These are phyloP conservation scores for Oenanthe melanoleuca DNA, from an alignment of 2,113 vertebrate species.

Conservation along the genomic window DNA sequence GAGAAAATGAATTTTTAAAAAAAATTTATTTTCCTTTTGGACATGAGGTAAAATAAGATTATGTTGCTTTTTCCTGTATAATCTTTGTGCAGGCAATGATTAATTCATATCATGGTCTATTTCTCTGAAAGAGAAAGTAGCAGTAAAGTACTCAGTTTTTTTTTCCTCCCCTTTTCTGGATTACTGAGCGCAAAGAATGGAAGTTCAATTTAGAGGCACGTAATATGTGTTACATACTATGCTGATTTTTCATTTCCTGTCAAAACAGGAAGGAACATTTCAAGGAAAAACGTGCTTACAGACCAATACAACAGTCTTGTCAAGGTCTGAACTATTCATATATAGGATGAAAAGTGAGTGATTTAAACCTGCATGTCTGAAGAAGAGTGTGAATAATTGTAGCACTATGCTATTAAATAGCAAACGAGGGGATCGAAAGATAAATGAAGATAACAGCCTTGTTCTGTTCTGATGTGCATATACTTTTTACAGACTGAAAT, in stretches of 20 bases:
- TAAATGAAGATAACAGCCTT: not conserved
- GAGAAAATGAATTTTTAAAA: not conserved
- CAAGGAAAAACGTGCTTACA: not conserved
- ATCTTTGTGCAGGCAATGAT: not conserved
- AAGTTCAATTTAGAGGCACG: not conserved
- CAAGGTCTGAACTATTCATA: not conserved
- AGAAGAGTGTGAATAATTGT: not conserved
- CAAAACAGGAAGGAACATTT: not conserved
- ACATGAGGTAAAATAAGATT: not conserved
- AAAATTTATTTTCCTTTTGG: not conserved
- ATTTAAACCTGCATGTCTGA: not conserved
- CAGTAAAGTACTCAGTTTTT: not conserved
- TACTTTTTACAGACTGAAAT: constrained; percentile 16
- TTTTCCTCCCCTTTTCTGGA: not conserved
- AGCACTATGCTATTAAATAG: not conserved
- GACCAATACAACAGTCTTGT: not conserved
- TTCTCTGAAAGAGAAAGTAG: not conserved
- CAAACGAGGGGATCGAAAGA: not conserved
- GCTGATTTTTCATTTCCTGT: not conserved
- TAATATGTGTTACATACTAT: not conserved
- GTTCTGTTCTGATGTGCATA: not conserved
- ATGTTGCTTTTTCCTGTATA: not conserved
- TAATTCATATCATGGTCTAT: not conserved
- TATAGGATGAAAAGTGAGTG: not conserved
- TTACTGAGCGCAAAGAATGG: not conserved